These are phyloP conservation scores for Agrotis exclamationis DNA, from an alignment of 2,888 invertebrate species.

Conservation along the genomic window DNA sequence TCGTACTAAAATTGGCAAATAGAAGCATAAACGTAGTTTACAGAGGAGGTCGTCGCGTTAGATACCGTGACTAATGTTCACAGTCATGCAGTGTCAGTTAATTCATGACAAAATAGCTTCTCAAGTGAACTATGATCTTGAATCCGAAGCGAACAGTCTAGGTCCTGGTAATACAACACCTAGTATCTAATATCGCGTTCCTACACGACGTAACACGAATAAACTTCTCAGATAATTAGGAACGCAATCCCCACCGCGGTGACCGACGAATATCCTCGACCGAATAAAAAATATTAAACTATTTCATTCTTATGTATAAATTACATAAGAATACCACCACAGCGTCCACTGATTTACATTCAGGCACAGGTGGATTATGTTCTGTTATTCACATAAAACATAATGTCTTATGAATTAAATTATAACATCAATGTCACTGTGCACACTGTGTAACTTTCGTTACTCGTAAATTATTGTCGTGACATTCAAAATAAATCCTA, in stretches of 20 bases:
- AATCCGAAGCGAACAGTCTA: conserved; percentile 13
- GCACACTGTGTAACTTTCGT: neutral
- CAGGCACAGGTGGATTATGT: conserved; percentile 10
- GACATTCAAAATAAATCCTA: conserved; percentile 4
- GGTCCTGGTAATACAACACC: conserved; percentile 12
- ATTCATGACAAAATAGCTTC: conserved; percentile 16
- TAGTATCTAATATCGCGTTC: conserved; percentile 10
- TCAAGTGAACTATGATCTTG: conserved; percentile 10
- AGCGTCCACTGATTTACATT: conserved; percentile 12
- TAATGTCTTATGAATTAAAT: conserved; percentile 13
- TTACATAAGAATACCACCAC: conserved; percentile 8
- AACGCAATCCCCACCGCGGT: neutral
- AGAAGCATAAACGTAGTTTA: neutral
- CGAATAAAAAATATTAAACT: neutral
- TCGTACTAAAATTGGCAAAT: conserved; percentile 4
- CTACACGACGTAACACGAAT: conserved; percentile 16
- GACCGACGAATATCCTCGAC: conserved; percentile 5
- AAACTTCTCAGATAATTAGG: conserved; percentile 26
- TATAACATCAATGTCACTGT: neutral
- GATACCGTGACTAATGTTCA: neutral
- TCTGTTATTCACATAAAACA: conserved; percentile 6
- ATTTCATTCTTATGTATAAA: conserved; percentile 5
- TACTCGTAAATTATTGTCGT: too few species aligned
- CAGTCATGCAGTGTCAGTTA: conserved; percentile 11
- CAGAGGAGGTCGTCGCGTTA: neutral